These are phyloP conservation scores for Morinoia aosen DNA, from an alignment of 2,888 invertebrate species.

Conservation along the genomic window DNA sequence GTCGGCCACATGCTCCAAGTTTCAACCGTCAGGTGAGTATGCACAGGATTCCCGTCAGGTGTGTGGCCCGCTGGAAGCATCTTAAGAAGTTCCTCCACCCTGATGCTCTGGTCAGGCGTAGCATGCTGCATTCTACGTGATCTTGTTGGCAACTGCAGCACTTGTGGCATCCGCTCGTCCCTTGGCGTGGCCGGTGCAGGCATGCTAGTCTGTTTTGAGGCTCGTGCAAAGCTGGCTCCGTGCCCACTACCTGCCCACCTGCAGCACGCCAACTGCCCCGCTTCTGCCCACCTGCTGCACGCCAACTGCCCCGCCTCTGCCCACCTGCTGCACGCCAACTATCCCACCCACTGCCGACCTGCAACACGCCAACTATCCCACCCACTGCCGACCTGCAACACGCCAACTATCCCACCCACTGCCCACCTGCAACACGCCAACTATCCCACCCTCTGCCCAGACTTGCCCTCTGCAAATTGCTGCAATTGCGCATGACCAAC, in stretches of 20 bases:
- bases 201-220: neutral
- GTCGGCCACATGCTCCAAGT: neutral
- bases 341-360: neutral
- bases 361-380: neutral
- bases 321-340: neutral
- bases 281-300: neutral
- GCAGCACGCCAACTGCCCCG: neutral
- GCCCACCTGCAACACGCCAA: too few species aligned
- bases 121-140: neutral
- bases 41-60: neutral
- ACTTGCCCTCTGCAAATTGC: constrained; percentile 15
- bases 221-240: neutral
- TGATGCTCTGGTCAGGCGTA: neutral
- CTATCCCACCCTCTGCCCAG: neutral
- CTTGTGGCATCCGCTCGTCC: neutral
- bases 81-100: neutral
- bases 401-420: too few species aligned
- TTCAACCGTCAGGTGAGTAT: neutral
- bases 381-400: neutral
- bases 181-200: neutral
- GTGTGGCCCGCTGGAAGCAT: neutral
- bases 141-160: neutral
- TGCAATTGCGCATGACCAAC: constrained; percentile 6
- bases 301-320: neutral
- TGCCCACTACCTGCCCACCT: neutral